Base-by-base conservation (phyloP, 2,797 vertebrate genomes). In the Lates japonicus region DNA sequence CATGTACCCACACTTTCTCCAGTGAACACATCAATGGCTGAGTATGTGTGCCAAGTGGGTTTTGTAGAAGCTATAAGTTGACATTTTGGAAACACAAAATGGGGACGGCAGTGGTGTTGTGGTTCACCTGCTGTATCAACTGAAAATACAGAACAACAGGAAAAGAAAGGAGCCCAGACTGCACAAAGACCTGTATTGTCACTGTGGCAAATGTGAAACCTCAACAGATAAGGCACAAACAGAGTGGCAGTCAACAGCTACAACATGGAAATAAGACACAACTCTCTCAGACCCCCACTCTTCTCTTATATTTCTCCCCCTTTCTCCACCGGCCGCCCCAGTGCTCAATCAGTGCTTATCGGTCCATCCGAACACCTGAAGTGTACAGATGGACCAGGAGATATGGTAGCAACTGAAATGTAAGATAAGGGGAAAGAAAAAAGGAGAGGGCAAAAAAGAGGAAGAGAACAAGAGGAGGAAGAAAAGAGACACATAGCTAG, bases 131-230 rank as follows among this genome's bases (percentile, higher is more conserved):
- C 58, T 74, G 64, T 82, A 85, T 91, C 69, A 78, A 74, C 55
- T 74, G 49, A 68, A 85, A 86, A 77, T 66, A 51, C 72, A 71
- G 83, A 74, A 85, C 83, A 87, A 88, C 74, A 52, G 75, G n/a
- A 83, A 51, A 83, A 82, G 68, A 84, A 87, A 81, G 60, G 62
- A 84, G 7, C 68, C 65, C 3, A 0, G 60, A n/a, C 29, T 19
- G 48, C 78, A 94, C 91, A 92, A 93, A 94, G 91, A 58, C 17
- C 16, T 12, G 59, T 80, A 84, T 90, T 94, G 90, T 94, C 68
- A n/a, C 68, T 14, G 51, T n/a, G 58, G 83, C 63, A 76, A 93
- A 94, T 35, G 73, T 86, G 87, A 93, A 90, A 93, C 91, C 82
- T 68, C 70, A 60, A 79, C 83, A 93, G 93, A 93, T 93, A 94